Evolutionary conservation across 2,113 vertebrate species (phyloP), one percentile per base, ranked within the genome.

Genomic region (Poeciliopsis prolifica): DNA sequence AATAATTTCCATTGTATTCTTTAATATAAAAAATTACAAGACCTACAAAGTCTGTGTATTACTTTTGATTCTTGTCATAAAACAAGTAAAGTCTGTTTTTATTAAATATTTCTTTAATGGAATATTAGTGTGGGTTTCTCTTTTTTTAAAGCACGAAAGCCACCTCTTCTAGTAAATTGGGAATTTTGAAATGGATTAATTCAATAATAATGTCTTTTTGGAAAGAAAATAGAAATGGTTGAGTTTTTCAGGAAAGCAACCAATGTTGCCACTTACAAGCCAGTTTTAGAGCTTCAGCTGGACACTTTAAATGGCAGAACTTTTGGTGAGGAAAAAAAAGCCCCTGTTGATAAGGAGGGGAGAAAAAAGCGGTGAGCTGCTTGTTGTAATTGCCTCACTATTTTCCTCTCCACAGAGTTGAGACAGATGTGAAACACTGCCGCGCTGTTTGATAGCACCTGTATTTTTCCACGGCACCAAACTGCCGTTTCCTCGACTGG

Each of bases 341-440:
- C 48, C 31, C 58, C 54, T 54, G 68, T 2, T 24, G 78, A 84
- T 61, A 74, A 76, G 11, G 12, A 60, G 3, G 54, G 10, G 35
- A 37, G 35, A 12, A 70, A 80, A 88, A 79, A 2, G 11, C 77
- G 71, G 75, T 54, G 68, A 68, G 68, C 65, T 66, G 60, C 70
- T 54, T 58, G 30, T 64, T 77, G 70, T 86, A 83, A 90, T 89
- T 86, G 71, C 78, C n/a, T 77, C 1, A 1, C 65, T 68, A 71
- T 86, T 87, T 85, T 70, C 72, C 74, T 61, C 76, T 86, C 85
- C 62, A 22, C 3, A 4, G 78, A 83, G 61, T 85, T 60, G 24
- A 86, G 26, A 35, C 62, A 82, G 87, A 84, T 85, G 77, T 84
- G 77, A 79, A 84, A 87, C 85, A 77, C 75, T 14, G 58, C 79